phyloP scores from a whole-genome alignment of 2,797 vertebrate genomes.

The Borostomias antarcticus region DNA sequence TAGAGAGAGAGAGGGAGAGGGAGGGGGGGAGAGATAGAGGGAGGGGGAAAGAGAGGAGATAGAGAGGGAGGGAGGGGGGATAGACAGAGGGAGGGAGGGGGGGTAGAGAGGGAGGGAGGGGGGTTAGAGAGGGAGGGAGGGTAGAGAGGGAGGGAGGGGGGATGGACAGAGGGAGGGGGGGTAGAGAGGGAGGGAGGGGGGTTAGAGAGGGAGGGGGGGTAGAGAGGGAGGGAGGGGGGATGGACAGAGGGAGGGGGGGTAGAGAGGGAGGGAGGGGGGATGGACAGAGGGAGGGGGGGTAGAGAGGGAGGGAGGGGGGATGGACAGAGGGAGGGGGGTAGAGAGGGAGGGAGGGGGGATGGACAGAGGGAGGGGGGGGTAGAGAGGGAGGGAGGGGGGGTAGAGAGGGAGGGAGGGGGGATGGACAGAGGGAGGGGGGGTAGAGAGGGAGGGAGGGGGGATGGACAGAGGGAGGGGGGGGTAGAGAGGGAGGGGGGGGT shows the following conservation, averaged over 20 bases:
- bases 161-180: neutral
- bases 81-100: neutral
- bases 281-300: neutral
- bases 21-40: neutral
- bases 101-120: neutral
- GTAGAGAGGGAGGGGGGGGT: neutral
- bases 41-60: slow-evolving; percentile 6
- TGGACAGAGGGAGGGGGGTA: slow-evolving; percentile 4
- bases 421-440: too few species aligned
- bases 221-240: neutral
- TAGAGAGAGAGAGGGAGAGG: slow-evolving; percentile 41
- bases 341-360: neutral
- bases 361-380: neutral
- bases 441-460: neutral
- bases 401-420: neutral
- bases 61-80: neutral
- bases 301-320: neutral
- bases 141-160: neutral
- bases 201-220: neutral
- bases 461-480: neutral
- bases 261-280: neutral
- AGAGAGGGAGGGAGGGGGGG: neutral
- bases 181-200: neutral
- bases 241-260: too few species aligned
- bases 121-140: neutral